Evolutionary conservation across 1,140 invertebrate genomes (phyloP).

Genomic region (Drosophila pseudoobscura): DNA sequence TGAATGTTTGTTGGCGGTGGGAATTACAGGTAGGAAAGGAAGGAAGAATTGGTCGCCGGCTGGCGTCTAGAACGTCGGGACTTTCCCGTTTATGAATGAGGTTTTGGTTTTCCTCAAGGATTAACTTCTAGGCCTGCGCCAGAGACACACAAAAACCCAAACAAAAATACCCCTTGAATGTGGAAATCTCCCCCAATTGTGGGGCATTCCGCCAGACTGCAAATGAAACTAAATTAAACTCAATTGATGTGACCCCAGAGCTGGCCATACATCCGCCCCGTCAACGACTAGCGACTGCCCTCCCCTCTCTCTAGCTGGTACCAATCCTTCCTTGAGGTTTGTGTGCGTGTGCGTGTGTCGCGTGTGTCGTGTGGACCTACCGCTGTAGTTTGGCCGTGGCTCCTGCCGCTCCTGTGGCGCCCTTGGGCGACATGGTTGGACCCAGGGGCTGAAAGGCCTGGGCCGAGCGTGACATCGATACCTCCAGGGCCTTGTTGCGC

Average conservation of each 20-base stretch:
- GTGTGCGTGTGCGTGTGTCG: constrained; percentile 3
- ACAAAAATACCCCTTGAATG: neutral
- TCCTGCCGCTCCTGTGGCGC: constrained; percentile 44
- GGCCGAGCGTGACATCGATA: constrained; percentile 92
- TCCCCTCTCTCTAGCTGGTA: constrained; percentile 9
- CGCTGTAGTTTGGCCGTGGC: constrained; percentile 70
- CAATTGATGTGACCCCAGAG: constrained; percentile 80
- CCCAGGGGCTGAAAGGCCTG: constrained; percentile 91
- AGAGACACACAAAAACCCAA: constrained; percentile 12
- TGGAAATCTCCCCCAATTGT: constrained; percentile 10
- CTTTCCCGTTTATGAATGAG: constrained; percentile 44
- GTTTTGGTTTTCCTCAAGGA: constrained; percentile 24
- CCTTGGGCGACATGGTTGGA: constrained; percentile 89
- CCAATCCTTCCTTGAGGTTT: constrained; percentile 20
- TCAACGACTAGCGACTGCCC: constrained; percentile 4
- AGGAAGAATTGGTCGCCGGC: constrained; percentile 43
- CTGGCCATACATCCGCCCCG: constrained; percentile 31
- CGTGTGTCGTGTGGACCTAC: constrained; percentile 47
- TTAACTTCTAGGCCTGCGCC: constrained; percentile 34
- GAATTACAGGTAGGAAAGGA: constrained; percentile 46
- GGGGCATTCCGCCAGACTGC: constrained; percentile 18
- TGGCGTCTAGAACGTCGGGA: constrained; percentile 25
- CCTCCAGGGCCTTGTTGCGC: constrained; percentile 85
- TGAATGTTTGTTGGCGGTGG: constrained; percentile 40
- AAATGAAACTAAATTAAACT: constrained; percentile 80